Evolutionary conservation across 2,113 vertebrate species (phyloP).

Genomic region (Brienomyrus brachyistius): DNA sequence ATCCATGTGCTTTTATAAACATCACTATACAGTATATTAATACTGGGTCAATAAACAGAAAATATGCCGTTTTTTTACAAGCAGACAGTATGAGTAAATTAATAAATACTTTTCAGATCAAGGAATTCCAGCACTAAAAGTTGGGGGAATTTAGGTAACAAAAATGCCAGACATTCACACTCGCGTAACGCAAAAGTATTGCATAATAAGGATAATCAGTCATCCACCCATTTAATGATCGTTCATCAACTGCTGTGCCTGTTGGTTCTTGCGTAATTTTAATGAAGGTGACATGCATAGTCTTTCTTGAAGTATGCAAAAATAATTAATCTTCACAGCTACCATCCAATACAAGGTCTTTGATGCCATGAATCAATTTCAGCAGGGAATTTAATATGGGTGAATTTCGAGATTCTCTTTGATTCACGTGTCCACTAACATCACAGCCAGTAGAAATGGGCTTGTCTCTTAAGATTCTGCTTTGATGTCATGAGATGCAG

Average conservation of each 20-base stretch:
- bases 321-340: background rate
- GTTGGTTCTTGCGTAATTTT: background rate
- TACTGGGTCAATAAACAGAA: background rate
- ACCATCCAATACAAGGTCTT: background rate
- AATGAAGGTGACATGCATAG: slow-evolving; percentile 7
- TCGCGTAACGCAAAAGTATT: background rate
- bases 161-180: background rate
- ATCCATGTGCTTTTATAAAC: slow-evolving; percentile 4
- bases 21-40: background rate
- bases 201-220: slow-evolving; percentile 6
- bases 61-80: background rate
- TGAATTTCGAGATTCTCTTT: background rate
- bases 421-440: background rate
- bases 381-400: background rate
- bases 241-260: background rate
- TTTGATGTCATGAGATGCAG: slow-evolving; percentile 1
- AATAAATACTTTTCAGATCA: background rate
- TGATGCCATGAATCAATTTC: background rate
- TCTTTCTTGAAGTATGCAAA: background rate
- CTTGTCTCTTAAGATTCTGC: background rate
- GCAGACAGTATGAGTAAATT: background rate
- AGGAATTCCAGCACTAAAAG: background rate
- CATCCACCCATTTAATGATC: background rate
- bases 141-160: background rate
- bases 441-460: background rate